Percentiles rank a stretch among this genome's conserved stretches.
These are phyloP conservation scores for Sebastes matsubarae DNA, from an alignment of 2,797 vertebrate genomes.

Conservation along the genomic window DNA sequence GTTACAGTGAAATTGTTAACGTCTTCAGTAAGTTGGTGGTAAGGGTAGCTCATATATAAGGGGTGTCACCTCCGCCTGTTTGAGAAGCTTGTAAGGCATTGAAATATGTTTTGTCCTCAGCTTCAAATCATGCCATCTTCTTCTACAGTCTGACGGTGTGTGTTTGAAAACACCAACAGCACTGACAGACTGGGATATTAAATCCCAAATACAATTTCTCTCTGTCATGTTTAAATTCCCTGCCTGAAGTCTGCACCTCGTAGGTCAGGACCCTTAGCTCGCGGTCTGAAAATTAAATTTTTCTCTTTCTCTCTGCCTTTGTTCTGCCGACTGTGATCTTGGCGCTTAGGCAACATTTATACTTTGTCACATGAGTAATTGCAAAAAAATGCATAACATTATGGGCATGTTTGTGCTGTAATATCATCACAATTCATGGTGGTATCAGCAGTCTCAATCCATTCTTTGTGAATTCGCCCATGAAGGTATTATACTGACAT, in stretches of 20 bases:
- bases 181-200: neutral
- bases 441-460: neutral
- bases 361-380: neutral
- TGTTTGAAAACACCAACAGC: neutral
- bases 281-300: neutral
- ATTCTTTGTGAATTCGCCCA: too few species aligned
- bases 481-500: neutral
- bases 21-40: neutral
- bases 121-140: neutral
- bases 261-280: neutral
- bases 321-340: too few species aligned
- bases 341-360: neutral
- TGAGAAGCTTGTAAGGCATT: neutral
- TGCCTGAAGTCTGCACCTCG: neutral
- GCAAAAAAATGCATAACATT: rapidly evolving
- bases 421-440: neutral
- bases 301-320: neutral
- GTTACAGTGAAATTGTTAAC: rapidly evolving
- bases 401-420: neutral
- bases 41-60: neutral
- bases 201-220: neutral
- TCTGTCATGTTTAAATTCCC: neutral
- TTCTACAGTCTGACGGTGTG: neutral
- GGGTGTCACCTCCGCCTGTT: neutral
- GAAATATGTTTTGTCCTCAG: neutral